Evolutionary conservation across 2,888 invertebrate species (phyloP).

Genomic region (Standfussiana lucernea): DNA sequence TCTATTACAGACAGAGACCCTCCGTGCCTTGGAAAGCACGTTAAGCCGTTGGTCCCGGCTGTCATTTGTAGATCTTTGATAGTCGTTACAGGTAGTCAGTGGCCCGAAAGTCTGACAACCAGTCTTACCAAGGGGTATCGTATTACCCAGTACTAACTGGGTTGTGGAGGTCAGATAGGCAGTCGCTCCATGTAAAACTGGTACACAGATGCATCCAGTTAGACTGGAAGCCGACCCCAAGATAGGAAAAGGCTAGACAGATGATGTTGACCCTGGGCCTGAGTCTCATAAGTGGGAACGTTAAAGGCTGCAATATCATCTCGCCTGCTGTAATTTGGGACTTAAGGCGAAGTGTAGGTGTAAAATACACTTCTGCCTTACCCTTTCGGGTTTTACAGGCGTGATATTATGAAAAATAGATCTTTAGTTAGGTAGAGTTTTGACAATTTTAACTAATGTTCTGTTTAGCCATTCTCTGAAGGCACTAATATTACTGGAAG

Average conservation of each 20-base stretch:
- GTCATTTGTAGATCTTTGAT: no score
- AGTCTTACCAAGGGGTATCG: no score
- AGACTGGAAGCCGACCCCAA: no score
- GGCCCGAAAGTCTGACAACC: no score
- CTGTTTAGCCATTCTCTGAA: constrained; percentile 57
- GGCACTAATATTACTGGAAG: constrained; percentile 56
- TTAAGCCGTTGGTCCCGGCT: no score
- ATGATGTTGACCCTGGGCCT: neutral
- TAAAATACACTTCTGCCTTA: neutral
- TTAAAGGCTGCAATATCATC: neutral
- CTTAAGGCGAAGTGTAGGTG: neutral
- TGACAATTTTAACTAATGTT: constrained; percentile 36
- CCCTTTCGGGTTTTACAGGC: neutral
- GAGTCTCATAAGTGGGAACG: neutral
- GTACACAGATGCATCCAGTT: no score
- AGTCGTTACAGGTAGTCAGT: no score
- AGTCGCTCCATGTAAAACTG: no score
- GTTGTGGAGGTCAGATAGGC: no score
- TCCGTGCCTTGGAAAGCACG: no score
- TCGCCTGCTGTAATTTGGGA: neutral
- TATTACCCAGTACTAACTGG: no score
- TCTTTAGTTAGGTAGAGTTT: constrained; percentile 36
- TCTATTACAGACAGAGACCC: no score
- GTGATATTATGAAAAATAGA: neutral
- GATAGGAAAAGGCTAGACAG: neutral